Evolutionary conservation across 2,888 invertebrate genomes (phyloP).

Genomic region (Junonia oenone): DNA sequence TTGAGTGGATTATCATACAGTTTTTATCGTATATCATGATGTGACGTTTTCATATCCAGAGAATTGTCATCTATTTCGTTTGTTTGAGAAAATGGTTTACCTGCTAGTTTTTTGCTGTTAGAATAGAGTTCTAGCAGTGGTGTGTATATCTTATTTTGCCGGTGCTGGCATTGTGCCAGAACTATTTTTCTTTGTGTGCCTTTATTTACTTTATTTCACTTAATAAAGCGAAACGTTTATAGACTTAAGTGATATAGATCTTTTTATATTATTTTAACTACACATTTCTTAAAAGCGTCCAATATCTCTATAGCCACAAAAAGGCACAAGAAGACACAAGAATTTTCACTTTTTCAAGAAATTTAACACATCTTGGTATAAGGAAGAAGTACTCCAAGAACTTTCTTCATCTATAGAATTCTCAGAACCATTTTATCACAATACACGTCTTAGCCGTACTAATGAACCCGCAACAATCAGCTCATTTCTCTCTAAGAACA

Average conservation of each 20-base stretch:
- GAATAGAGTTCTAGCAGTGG: neutral
- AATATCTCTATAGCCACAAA: too few species aligned
- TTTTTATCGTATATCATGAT: neutral
- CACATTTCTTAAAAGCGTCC: too few species aligned
- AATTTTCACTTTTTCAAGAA: too few species aligned
- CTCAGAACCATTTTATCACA: too few species aligned
- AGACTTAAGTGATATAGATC: too few species aligned
- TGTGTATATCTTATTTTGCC: neutral
- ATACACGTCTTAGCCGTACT: too few species aligned
- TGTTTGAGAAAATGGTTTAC: neutral
- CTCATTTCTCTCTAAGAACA: neutral
- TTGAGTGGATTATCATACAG: constrained; percentile 4
- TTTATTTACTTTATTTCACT: neutral
- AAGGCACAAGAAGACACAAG: too few species aligned
- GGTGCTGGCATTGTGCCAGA: neutral
- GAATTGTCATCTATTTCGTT: neutral
- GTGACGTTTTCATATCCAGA: neutral
- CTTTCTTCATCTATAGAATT: too few species aligned
- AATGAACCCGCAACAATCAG: neutral
- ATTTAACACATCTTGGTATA: too few species aligned
- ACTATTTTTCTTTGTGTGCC: neutral
- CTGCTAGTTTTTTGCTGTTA: neutral
- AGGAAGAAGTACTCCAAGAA: too few species aligned
- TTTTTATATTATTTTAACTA: too few species aligned
- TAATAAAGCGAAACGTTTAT: too few species aligned